A percentile compares a stretch with the other conserved stretches of the same genome.
phyloP scores from a whole-genome alignment of 2,888 invertebrate species.

The Siphonodentalium dalli region DNA sequence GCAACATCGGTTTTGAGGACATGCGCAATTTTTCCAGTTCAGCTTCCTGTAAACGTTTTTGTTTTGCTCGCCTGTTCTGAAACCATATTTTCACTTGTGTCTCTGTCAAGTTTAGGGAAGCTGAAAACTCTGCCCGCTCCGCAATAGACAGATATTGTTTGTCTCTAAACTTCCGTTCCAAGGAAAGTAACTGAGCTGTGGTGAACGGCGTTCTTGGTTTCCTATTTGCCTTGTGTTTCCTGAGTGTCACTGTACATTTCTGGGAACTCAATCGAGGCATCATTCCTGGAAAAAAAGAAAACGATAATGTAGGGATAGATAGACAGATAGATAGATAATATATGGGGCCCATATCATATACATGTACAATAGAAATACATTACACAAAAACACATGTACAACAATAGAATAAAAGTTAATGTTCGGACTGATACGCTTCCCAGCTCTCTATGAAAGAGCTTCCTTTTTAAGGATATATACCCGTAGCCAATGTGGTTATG shows the following conservation, averaged over 20 bases:
- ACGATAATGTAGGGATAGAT: no score
- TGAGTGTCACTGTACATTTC: conserved; percentile 71
- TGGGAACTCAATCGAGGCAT: no score
- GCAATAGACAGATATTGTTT: conserved; percentile 93
- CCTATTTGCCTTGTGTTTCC: conserved; percentile 92
- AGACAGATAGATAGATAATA: no score
- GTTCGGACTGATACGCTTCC: no score
- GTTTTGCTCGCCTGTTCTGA: conserved; percentile 78
- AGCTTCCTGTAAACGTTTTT: conserved; percentile 95
- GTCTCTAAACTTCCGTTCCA: conserved; percentile 90
- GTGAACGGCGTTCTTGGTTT: conserved; percentile 94
- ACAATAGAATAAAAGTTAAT: no score
- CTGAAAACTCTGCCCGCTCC: conserved; percentile 90
- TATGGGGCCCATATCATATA: no score
- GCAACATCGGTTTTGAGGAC: conserved; percentile 77
- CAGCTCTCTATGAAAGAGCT: no score
- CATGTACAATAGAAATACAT: no score
- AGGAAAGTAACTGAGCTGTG: conserved; percentile 84
- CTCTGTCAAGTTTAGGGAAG: conserved; percentile 85
- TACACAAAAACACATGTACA: no score
- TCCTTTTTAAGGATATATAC: no score
- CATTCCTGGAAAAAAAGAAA: no score
- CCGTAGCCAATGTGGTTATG: no score
- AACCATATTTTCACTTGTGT: conserved; percentile 74
- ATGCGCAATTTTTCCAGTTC: conserved; percentile 88